Base-by-base conservation (phyloP, 1,140 invertebrate species). In the Arion vulgaris region DNA sequence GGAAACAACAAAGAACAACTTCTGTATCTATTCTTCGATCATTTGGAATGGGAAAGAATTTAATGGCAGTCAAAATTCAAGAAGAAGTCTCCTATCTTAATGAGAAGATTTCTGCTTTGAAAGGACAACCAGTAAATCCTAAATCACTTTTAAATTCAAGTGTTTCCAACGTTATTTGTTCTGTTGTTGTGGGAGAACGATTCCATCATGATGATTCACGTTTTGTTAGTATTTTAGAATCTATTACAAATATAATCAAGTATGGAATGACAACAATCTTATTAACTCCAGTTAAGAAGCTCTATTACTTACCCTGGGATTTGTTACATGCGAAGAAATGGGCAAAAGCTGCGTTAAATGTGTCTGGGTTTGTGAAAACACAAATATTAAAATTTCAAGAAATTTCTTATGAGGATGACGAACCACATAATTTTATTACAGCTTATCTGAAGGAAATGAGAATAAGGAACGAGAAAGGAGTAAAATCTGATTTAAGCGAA, bases 1-100 rank as follows among this genome's bases (percentile, higher is more conserved):
- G 45, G 45, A 76, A 17, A 36, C 45, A 53, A 45, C 74, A 76
- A 36, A 76, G 74, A 53, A 7, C 74, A 36, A 53, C 45, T 17
- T 28, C 51, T 28, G 1, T 76, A 23, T 34, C 74, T 26, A 76
- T 76, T 36, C 74, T 76, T 36, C 39, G 74, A 5, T 32, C 36
- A 1, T 76, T 76, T 53, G 74, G 74, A 26, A 76, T 76, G 74
- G 74, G 74, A 4, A 76, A 76, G 26, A 23, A 76, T 76, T 38
- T 76, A 34, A 49, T 76, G 74, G 51, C 74, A 49, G 34, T 26
- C 1, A 76, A 53, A 53, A 76, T 57, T 28, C 32, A 49, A 13
- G 26, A 28, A 28, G 74, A 76, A 28, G 41, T 26, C 11, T 73
- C 36, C 19, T 1, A 28, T 49, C 36, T 39, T 26, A 73, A 41